phyloP scores from a whole-genome alignment of 2,888 invertebrate genomes.

The Pandemis corylana region DNA sequence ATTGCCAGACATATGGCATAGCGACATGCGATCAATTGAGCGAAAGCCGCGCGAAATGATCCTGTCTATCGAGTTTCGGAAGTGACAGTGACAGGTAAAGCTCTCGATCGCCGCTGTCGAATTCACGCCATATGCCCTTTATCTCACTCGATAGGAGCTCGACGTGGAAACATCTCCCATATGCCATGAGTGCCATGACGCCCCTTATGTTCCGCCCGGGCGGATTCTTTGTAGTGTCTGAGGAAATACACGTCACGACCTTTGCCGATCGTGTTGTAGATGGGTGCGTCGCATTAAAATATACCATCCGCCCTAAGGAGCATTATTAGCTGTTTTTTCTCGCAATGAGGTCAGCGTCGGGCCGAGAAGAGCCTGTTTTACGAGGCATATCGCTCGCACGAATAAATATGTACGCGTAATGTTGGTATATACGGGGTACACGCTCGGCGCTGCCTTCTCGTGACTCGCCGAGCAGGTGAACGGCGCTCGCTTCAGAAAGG shows the following conservation, averaged over 20 bases:
- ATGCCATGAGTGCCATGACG: slow-evolving; percentile 58
- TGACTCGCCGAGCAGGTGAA: slow-evolving; percentile 67
- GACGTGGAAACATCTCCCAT: slow-evolving; percentile 59
- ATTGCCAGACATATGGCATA: slow-evolving; percentile 74
- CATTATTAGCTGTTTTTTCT: slow-evolving; percentile 63
- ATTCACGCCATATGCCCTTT: slow-evolving; percentile 68
- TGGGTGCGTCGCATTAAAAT: slow-evolving; percentile 55
- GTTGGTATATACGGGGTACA: slow-evolving; percentile 57
- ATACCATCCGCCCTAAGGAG: slow-evolving; percentile 47
- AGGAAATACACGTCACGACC: slow-evolving; percentile 39
- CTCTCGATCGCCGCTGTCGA: slow-evolving; percentile 57
- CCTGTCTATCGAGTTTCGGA: slow-evolving; percentile 71
- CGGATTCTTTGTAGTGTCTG: slow-evolving; percentile 38
- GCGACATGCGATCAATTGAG: slow-evolving; percentile 80
- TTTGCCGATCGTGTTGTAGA: slow-evolving; percentile 56
- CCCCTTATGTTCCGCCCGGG: slow-evolving; percentile 59
- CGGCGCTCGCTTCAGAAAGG: slow-evolving; percentile 52
- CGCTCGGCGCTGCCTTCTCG: slow-evolving; percentile 63
- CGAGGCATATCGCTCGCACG: slow-evolving; percentile 66
- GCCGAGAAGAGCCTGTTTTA: slow-evolving; percentile 63
- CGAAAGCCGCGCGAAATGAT: slow-evolving; percentile 73
- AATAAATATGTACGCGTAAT: slow-evolving; percentile 61
- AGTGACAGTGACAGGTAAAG: slow-evolving; percentile 66
- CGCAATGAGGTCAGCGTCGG: slow-evolving; percentile 72
- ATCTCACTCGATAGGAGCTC: slow-evolving; percentile 56